Evolutionary conservation across 2,797 vertebrate species (phyloP), one percentile per base, ranked within the genome.

Genomic region (Sebastes kiyomatsui): DNA sequence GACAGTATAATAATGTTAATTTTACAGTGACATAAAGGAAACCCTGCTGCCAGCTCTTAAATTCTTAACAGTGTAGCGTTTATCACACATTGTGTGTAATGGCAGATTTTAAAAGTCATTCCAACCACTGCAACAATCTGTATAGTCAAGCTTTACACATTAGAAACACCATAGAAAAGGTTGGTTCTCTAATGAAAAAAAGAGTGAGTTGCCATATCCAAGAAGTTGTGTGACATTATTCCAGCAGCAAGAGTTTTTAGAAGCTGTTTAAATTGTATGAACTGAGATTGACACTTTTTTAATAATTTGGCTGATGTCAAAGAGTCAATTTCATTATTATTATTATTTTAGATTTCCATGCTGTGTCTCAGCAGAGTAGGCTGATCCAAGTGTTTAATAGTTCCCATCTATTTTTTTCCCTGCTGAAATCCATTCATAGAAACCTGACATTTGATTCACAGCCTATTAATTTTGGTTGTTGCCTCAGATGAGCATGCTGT

Each of bases 371-470:
- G 22, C 23, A n/a, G n/a, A 13, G 35, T 14, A 12, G 10, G 9
- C 72, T 56, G 14, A 38, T 35, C 58, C 9, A 11, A 2, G 3
- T 7, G 42, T 46, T 58, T 27, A 42, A 32, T 25, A 28, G 22
- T 58, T 62, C 72, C 60, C 25, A 6, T 76, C n/a, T 6, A 65
- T 68, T 7, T 64, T 42, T 65, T 64, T 59, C 79, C 49, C 72
- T 12, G 58, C 20, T 76, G 56, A 56, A 66, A 75, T 74, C 30
- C 42, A 65, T 70, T 71, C 67, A 77, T 6, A 18, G 25, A 74
- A 72, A 69, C 10, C 46, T 79, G 46, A 80, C 60, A 67, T 79
- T 80, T 75, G 68, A 84, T 79, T 83, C 58, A 25, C 38, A 67
- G 49, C 18, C 65, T n/a, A 10, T 18, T 14, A 28, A 30, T 64